Percentiles rank a stretch among this genome's conserved stretches.
Conservation (phyloP, 2,797 vertebrate genomes). For the Myripristis murdjan region DNA sequence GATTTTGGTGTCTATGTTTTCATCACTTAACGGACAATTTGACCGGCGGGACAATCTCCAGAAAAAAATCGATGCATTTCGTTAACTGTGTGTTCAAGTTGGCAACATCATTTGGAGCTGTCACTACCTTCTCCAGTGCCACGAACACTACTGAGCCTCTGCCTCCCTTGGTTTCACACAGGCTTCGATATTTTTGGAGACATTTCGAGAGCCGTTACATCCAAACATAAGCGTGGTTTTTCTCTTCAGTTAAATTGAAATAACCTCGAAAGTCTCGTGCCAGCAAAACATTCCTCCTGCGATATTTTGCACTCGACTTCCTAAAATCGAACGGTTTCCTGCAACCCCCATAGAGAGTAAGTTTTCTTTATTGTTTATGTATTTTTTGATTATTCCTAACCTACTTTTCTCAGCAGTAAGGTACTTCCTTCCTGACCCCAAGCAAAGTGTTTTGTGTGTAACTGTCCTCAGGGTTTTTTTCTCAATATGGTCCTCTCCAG, state of each 20-base stretch:
- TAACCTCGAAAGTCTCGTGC: constrained; percentile 8
- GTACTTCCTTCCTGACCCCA: constrained; percentile 77
- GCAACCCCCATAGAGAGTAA: constrained; percentile 28
- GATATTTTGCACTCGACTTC: constrained; percentile 16
- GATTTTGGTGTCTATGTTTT: no score
- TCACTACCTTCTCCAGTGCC: constrained; percentile 24
- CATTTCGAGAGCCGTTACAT: constrained; percentile 34
- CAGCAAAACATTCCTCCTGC: constrained; percentile 1
- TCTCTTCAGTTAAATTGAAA: constrained; percentile 12
- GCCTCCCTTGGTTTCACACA: constrained; percentile 22
- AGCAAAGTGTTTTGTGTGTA: constrained; percentile 67
- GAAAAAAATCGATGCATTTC: no score
- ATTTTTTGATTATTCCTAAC: constrained; percentile 68
- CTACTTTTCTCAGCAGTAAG: constrained; percentile 63
- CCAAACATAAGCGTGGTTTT: constrained; percentile 8
- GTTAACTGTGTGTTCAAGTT: constrained; percentile 27
- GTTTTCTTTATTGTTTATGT: constrained; percentile 67
- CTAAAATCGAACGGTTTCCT: constrained; percentile 52
- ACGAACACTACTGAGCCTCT: constrained; percentile 12
- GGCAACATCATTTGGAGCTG: constrained; percentile 35
- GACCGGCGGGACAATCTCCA: no score
- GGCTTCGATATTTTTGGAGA: constrained; percentile 27
- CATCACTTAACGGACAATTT: no score
- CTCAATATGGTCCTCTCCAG: constrained; percentile 65
- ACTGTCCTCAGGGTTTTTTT: constrained; percentile 73